Base-by-base conservation (phyloP, 1,140 invertebrate species). In the Hestina assimilis region DNA sequence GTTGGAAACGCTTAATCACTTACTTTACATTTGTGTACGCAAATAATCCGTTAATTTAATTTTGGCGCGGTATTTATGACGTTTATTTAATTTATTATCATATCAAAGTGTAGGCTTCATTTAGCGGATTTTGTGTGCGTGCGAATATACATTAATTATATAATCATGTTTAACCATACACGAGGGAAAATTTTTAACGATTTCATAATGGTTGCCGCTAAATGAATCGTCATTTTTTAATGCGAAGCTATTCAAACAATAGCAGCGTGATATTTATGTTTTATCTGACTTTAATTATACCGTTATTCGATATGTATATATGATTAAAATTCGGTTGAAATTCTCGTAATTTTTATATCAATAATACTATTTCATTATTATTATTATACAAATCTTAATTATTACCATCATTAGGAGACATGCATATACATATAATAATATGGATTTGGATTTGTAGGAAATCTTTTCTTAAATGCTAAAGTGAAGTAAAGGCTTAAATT, bases 41-140 rank as follows among this genome's bases (percentile, higher is more conserved):
- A 86, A 86, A 86, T 84, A 85, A 84, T 84, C 72, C 72, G 70
- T 75, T 84, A 81, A 85, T 83, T 87, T 80, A 77, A 85, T 86
- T 85, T 79, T 54, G 66, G 67, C 71, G 57, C 66, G 66, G 75
- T 80, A 80, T 80, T 82, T 79, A 79, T 82, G 72, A 75, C 73
- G 72, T 73, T 79, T 83, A 83, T 83, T 85, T 82, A 80, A 83
- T 83, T 84, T 83, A 84, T 79, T 81, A 83, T 81, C 74, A 81
- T 83, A 81, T 82, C 72, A 82, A 82, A 84, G 71, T 79, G 72
- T 79, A 79, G 59, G 73, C 76, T 79, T 78, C 73, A 73, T 81
- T 83, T 79, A 71, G 68, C 67, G 63, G 67, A 64, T 73, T 73
- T 73, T 76, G 73, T 82, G 67, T 83, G 77, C 79, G 79, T 85